Percentiles rank a stretch among this genome's conserved stretches.
phyloP scores from a whole-genome alignment of 2,888 invertebrate species.

The Mantis religiosa region DNA sequence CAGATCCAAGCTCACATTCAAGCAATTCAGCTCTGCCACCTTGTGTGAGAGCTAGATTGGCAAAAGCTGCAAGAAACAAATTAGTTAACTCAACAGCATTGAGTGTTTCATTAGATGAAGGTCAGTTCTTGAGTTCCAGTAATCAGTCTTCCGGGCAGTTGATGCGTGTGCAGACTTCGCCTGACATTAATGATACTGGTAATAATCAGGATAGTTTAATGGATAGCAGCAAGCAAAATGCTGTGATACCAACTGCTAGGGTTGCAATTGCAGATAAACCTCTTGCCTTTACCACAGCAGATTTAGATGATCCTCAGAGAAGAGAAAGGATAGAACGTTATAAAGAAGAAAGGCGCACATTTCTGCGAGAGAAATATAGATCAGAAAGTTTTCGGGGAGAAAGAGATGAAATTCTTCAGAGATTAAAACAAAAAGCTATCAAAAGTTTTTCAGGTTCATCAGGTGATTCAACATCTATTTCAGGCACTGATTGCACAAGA shows the following conservation, averaged over 20 bases:
- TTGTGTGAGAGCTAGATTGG: constrained; percentile 57
- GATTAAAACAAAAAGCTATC: constrained; percentile 48
- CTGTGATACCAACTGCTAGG: not conserved
- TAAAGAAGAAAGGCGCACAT: constrained; percentile 83
- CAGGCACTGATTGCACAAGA: constrained; percentile 13
- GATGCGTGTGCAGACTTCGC: constrained; percentile 35
- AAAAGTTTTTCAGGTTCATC: constrained; percentile 10
- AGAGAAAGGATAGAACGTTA: constrained; percentile 84
- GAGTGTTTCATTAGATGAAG: constrained; percentile 60
- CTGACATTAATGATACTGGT: constrained; percentile 31
- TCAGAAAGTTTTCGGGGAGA: constrained; percentile 48
- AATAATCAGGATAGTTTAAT: not conserved
- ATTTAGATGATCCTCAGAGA: constrained; percentile 54
- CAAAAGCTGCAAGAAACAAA: constrained; percentile 52
- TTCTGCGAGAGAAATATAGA: constrained; percentile 79
- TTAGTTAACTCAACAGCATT: constrained; percentile 17
- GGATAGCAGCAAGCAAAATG: not conserved
- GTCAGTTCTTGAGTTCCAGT: constrained; percentile 51
- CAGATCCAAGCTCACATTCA: constrained; percentile 18
- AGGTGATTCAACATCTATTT: not conserved
- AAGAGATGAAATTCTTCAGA: constrained; percentile 62
- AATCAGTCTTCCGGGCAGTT: constrained; percentile 28
- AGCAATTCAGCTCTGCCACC: constrained; percentile 47
- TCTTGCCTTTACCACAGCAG: constrained; percentile 29
- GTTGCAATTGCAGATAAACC: constrained; percentile 35